These are phyloP conservation scores for Epirrhoe alternata DNA, from an alignment of 2,888 invertebrate genomes.

Conservation along the genomic window DNA sequence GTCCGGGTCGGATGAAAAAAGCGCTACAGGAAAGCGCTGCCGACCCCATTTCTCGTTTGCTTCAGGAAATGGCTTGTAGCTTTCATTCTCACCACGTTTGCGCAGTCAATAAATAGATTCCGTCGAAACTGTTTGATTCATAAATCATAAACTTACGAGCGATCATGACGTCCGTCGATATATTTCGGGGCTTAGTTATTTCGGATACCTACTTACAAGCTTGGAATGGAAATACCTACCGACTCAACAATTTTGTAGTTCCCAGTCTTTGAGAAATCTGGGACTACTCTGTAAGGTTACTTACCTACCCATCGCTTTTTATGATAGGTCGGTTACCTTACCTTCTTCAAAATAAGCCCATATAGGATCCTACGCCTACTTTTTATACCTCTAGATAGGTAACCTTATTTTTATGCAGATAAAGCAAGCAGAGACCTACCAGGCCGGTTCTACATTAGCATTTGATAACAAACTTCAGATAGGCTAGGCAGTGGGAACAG, in stretches of 20 bases:
- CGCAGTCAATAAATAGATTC: constrained; percentile 79
- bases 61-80: constrained; percentile 79
- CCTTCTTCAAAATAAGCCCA: no score
- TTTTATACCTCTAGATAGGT: neutral
- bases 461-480: constrained; percentile 56
- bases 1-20: constrained; percentile 2
- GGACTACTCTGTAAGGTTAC: no score
- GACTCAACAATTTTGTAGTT: neutral
- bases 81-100: constrained; percentile 75
- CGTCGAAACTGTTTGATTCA: constrained; percentile 64
- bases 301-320: no score
- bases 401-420: neutral
- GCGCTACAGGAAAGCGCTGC: constrained; percentile 60
- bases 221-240: no score
- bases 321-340: no score
- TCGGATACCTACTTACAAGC: constrained; percentile 16
- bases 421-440: neutral
- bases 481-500: constrained; percentile 58
- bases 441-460: constrained; percentile 21
- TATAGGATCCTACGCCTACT: no score
- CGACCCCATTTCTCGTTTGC: constrained; percentile 75
- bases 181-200: constrained; percentile 35
- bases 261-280: no score
- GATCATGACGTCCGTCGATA: constrained; percentile 54
- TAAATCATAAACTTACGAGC: constrained; percentile 62